Conservation (phyloP, 2,888 invertebrate species). For the Trichopria drosophilae region DNA sequence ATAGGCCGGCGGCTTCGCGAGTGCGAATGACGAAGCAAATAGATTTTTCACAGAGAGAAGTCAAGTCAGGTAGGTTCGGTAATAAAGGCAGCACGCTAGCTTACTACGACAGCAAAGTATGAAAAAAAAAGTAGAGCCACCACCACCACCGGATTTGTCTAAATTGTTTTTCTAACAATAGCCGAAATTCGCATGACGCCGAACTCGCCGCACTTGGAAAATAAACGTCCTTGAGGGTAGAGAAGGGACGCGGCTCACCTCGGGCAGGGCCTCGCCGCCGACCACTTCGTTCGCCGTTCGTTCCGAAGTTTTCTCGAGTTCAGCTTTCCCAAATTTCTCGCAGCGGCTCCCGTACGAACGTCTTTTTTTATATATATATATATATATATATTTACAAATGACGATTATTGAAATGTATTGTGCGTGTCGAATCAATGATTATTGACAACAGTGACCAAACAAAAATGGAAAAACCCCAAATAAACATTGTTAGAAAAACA, state of each 20-base stretch:
- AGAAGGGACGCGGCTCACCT: constrained; percentile 57
- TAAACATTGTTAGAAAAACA: constrained; percentile 57
- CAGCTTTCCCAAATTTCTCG: too few species aligned
- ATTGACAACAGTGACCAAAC: too few species aligned
- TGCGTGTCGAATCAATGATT: too few species aligned
- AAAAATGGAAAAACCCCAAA: too few species aligned
- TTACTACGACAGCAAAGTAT: constrained; percentile 43
- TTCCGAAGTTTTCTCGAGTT: constrained; percentile 55
- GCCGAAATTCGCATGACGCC: constrained; percentile 46
- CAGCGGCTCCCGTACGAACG: too few species aligned
- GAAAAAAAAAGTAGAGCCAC: constrained; percentile 37
- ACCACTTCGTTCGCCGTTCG: constrained; percentile 43
- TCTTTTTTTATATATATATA: too few species aligned
- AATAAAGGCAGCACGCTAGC: constrained; percentile 38
- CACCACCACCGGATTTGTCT: constrained; percentile 46
- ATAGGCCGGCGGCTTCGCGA: too few species aligned
- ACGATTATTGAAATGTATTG: too few species aligned
- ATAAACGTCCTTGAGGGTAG: constrained; percentile 43
- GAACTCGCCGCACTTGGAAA: constrained; percentile 48
- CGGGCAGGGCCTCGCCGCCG: constrained; percentile 52
- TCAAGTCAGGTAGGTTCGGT: constrained; percentile 36
- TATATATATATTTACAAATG: too few species aligned
- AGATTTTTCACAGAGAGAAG: constrained; percentile 12
- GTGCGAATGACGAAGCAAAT: constrained; percentile 33
- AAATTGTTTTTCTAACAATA: constrained; percentile 59